Evolutionary conservation across 2,797 vertebrate species (phyloP), one percentile per base, ranked within the genome.

Genomic region (Myripristis murdjan): DNA sequence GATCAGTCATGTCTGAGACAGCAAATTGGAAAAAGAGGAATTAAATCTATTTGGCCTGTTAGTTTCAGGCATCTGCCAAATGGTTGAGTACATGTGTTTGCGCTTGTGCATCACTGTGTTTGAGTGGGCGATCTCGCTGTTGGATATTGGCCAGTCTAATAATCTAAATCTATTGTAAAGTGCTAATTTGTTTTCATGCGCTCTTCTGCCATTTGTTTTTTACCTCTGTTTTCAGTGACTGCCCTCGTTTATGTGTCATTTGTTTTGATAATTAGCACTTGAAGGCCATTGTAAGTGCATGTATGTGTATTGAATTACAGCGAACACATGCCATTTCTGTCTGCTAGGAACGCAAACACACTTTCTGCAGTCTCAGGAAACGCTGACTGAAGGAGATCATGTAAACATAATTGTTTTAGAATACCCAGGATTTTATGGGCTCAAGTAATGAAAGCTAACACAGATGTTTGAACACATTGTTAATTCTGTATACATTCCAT

Each of bases 391-490:
- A 85, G 52, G 59, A 75, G 75, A 35, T 52, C 77, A 22, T 75
- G 79, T 91, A 92, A 92, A 90, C 89, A 89, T 53, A 31, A 82
- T 87, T 91, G 86, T 87, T 91, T 82, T 79, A 87, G 86, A 83
- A 85, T 68, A 72, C 83, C 70, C 58, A 1, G 52, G 65, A 60
- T 77, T 88, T 87, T 86, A 88, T 74, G 83, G 76, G 86, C 86
- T 59, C 7, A 23, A 64, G 73, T 82, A 87, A 90, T 85, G 83
- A 88, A 90, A 89, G 77, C 85, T 73, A 74, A 80, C 71, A 63
- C 90, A 92, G 91, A 91, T 92, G 90, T 92, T 90, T 85, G 87
- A 90, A 86, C 84, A 84, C 71, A 60, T 81, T 62, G 75, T 89
- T 89, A 83, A 88, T 89, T 82, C 80, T 92, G 89, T 89, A 84